phyloP scores from a whole-genome alignment of 2,888 invertebrate species.

The Chironomus riparius region DNA sequence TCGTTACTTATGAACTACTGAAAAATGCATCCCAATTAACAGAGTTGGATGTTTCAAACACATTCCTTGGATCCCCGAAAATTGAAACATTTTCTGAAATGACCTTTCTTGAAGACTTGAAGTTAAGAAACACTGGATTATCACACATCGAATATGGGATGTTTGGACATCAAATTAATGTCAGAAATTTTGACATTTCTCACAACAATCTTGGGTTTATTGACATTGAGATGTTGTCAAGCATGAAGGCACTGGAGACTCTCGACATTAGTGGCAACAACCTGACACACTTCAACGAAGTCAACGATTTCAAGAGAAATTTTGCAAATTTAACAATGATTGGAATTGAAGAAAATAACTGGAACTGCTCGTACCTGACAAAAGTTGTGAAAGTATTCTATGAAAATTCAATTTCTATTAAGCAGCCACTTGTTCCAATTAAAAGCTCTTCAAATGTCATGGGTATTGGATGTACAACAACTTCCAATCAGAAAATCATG shows the following conservation, averaged over 20 bases:
- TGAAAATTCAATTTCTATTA: not conserved
- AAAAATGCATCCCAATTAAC: not conserved
- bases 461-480: not conserved
- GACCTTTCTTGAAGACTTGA: not conserved
- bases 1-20: not conserved
- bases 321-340: not conserved
- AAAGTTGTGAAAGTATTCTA: not conserved
- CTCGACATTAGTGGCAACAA: not conserved
- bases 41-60: not conserved
- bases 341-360: not conserved
- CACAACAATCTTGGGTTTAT: not conserved
- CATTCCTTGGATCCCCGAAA: not conserved
- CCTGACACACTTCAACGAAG: not conserved
- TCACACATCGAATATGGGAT: not conserved
- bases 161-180: not conserved
- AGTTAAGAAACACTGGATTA: not conserved
- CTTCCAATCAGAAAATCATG: not conserved
- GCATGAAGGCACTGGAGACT: not conserved
- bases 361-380: not conserved
- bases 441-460: not conserved
- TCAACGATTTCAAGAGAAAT: not conserved
- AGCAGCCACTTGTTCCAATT: not conserved
- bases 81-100: not conserved
- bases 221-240: not conserved
- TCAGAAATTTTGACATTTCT: not conserved